Base-by-base conservation (phyloP, 2,797 vertebrate genomes). In the Mycteria americana region DNA sequence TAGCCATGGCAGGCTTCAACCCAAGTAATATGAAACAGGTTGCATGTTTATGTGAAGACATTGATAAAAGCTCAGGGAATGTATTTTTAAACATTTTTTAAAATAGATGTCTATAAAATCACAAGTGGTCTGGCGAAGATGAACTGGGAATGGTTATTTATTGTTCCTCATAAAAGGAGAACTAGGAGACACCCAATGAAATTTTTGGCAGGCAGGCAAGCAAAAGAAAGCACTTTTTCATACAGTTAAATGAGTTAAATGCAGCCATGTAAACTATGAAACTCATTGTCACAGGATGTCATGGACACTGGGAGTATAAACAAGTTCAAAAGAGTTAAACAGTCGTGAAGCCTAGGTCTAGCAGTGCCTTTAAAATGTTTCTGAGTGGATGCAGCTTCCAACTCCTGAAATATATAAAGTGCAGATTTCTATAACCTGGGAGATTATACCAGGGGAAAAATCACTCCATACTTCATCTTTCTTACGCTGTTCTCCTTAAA, bases 1-100 rank as follows among this genome's bases (percentile, higher is more conserved):
- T 6, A 91, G 70, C 84, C 70, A 74, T 11, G 72, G 24, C 62
- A 90, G 69, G 33, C 31, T 94, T 89, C 35, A 37, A 90, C 33
- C 19, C 35, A 65, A 73, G 69, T 91, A 92, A 84, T 81, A 88
- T 25, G 72, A 93, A 96, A 88, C 56, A 93, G 84, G 54, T 94
- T 89, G 63, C 79, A 59, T 85, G 43, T 67, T 88, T 92, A 88
- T 57, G 45, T 69, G 57, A 91, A 93, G 78, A 78, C 50, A 75
- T 28, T 81, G 88, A 79, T 92, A 89, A 95, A 92, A 96, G 64
- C 78, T 88, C 57, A 84, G 64, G 64, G 92, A 92, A 82, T 41
- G 37, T 70, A 60, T 85, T 91, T 92, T 93, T 12, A 86, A 94
- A 43, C 39, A n/a, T 65, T 68, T 93, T 93, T 79, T 3, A 3